Conservation (phyloP, 2,113 vertebrate species). For the Furnarius figulus region DNA sequence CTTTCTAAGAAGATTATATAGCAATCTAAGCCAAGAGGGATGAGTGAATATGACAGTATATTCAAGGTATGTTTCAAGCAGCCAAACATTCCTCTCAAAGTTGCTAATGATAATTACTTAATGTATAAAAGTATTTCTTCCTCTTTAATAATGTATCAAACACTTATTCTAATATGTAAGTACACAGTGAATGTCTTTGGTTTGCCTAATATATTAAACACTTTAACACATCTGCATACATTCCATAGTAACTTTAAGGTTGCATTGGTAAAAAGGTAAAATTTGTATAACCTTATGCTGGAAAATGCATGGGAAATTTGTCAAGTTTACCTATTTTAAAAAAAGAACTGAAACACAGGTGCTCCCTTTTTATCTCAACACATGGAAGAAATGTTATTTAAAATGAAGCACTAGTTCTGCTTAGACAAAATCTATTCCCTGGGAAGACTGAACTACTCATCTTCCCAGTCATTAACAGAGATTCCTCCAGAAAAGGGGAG, state of each 20-base stretch:
- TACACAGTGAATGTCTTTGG: background rate
- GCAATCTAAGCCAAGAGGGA: background rate
- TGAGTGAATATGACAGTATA: background rate
- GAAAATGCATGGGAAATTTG: background rate
- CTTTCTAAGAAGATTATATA: background rate
- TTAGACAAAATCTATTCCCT: background rate
- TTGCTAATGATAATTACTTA: background rate
- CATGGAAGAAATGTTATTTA: background rate
- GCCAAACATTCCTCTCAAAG: background rate
- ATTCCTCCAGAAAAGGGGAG: background rate
- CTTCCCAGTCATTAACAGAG: accelerated
- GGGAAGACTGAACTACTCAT: background rate
- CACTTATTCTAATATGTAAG: background rate
- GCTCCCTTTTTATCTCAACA: background rate
- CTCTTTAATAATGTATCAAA: background rate
- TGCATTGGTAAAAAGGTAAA: background rate
- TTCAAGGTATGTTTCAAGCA: background rate
- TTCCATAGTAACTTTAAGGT: background rate
- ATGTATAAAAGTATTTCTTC: background rate
- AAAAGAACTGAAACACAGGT: background rate
- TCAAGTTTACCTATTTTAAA: background rate
- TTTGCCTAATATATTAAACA: background rate
- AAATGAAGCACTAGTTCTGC: background rate
- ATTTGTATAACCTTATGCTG: background rate
- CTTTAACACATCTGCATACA: background rate